These are phyloP conservation scores for Umimayanthus chanpuru DNA, from an alignment of 92 coral and sea anemone genomes.

Conservation along the genomic window DNA sequence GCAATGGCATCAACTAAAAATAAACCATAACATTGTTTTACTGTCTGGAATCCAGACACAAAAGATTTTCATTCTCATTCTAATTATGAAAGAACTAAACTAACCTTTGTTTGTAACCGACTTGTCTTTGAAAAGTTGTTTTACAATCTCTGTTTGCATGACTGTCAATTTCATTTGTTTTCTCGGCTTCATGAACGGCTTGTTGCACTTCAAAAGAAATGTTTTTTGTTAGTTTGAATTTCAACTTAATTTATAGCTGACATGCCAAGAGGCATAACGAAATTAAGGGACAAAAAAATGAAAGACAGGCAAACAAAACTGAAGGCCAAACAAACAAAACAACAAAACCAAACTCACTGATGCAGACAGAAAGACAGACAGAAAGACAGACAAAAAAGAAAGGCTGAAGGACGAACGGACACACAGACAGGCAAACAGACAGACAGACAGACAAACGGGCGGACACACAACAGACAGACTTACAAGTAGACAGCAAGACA, in stretches of 20 bases:
- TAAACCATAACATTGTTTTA: too few species aligned
- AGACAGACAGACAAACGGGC: background rate
- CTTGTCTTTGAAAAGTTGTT: background rate
- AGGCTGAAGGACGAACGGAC: background rate
- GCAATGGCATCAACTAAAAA: too few species aligned
- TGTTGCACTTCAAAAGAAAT: constrained; percentile 13
- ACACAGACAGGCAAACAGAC: background rate
- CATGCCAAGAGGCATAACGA: background rate
- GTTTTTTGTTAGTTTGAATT: background rate
- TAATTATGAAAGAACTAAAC: background rate
- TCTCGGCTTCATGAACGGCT: constrained; percentile 20
- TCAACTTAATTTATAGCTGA: too few species aligned
- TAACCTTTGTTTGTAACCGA: background rate
- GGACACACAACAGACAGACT: background rate
- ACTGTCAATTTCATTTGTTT: constrained; percentile 27
- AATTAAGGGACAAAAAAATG: background rate
- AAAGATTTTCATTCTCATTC: too few species aligned
- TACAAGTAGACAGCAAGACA: background rate
- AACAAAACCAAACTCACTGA: background rate
- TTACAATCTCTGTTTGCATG: background rate
- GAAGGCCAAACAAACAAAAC: background rate
- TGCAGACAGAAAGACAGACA: background rate
- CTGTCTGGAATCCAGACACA: too few species aligned
- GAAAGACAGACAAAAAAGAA: background rate
- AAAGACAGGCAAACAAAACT: background rate